A percentile compares a stretch with the other conserved stretches of the same genome.
Conservation (phyloP, 2,113 vertebrate species). For the Ibidorhyncha struthersii region DNA sequence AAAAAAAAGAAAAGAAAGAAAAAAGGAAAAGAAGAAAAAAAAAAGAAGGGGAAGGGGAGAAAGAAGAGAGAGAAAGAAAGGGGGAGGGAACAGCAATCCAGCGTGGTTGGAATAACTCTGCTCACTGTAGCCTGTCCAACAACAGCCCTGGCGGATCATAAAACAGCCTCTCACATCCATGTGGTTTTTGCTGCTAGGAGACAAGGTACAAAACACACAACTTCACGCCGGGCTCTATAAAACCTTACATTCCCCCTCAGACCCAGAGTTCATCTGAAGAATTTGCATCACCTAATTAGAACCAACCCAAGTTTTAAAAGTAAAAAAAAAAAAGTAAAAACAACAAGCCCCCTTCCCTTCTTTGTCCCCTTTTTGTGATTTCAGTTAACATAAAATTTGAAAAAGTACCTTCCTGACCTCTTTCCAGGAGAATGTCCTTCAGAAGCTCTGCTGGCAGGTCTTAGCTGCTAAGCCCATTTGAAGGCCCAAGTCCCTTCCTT, state of each 20-base stretch:
- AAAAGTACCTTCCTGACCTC: not conserved
- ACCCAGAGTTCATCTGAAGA: slow-evolving; percentile 28
- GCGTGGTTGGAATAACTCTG: not conserved
- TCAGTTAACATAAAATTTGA: not conserved
- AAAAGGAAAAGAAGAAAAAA: not conserved
- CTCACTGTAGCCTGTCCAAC: slow-evolving; percentile 33
- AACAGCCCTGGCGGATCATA: slow-evolving; percentile 22
- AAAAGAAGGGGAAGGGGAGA: fast-evolving
- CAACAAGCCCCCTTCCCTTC: not conserved
- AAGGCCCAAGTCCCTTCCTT: not conserved
- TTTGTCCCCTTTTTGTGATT: not conserved
- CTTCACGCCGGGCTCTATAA: not conserved
- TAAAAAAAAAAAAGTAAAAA: not conserved
- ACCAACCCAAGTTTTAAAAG: not conserved
- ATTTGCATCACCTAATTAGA: slow-evolving; percentile 69
- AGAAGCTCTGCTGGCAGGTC: not conserved
- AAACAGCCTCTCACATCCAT: slow-evolving; percentile 43
- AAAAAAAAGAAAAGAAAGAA: not conserved
- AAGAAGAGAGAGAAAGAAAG: not conserved
- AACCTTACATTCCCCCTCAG: slow-evolving; percentile 51
- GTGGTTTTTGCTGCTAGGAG: slow-evolving; percentile 68
- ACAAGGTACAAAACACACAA: slow-evolving; percentile 66
- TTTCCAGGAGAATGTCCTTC: not conserved
- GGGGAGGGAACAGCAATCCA: not conserved
- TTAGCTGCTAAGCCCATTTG: not conserved